Conservation (phyloP, 23 tunicate genomes). For the Trididemnum clinides region DNA sequence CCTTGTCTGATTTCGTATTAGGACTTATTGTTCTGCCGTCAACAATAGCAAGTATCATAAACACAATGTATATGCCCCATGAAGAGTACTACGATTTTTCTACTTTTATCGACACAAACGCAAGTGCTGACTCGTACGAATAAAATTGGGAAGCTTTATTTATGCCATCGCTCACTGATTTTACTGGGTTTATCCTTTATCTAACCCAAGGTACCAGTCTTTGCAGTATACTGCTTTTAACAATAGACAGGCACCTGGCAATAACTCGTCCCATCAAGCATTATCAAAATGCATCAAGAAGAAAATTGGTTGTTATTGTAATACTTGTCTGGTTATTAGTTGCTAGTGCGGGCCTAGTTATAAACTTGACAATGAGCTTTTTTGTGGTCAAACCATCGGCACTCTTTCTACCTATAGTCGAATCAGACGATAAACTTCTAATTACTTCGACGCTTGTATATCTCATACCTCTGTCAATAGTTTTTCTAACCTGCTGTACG, state of each 20-base stretch:
- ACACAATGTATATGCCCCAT: slow-evolving; percentile 33
- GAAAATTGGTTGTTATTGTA: slow-evolving; percentile 8
- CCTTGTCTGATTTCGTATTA: slow-evolving; percentile 52
- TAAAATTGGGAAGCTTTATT: slow-evolving; percentile 27
- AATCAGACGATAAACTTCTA: not conserved
- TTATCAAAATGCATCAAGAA: slow-evolving; percentile 21
- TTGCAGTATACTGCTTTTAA: slow-evolving; percentile 43
- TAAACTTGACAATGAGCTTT: not conserved
- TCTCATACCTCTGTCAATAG: slow-evolving; percentile 15
- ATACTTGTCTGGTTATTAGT: slow-evolving; percentile 12
- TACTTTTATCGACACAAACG: not conserved
- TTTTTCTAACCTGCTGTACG: slow-evolving; percentile 5
- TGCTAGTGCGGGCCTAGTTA: not conserved
- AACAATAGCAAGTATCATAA: not conserved
- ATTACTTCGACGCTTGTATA: not conserved
- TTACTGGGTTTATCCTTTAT: slow-evolving; percentile 17
- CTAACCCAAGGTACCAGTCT: slow-evolving; percentile 58
- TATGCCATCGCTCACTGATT: slow-evolving; percentile 1
- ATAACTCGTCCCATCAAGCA: slow-evolving; percentile 19
- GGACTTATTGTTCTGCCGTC: slow-evolving; percentile 42
- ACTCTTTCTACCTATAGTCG: slow-evolving; percentile 38
- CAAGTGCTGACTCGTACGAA: not conserved
- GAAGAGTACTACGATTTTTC: slow-evolving; percentile 37
- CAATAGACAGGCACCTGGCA: slow-evolving; percentile 48
- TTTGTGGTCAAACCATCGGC: slow-evolving; percentile 27